Evolutionary conservation across 1,140 invertebrate species (phyloP).

Genomic region (Cydia pomonella): DNA sequence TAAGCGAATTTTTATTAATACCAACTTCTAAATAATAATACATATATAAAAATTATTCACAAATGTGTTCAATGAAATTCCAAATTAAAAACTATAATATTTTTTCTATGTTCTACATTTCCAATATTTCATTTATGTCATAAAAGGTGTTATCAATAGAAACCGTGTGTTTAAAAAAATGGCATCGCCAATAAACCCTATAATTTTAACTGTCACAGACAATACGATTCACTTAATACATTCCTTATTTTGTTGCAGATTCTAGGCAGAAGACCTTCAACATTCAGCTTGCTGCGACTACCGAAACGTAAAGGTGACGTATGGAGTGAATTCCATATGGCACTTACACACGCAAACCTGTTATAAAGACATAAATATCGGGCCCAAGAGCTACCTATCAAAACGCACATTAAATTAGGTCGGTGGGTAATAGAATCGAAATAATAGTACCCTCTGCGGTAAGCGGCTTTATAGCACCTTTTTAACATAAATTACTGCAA

Average conservation of each 20-base stretch:
- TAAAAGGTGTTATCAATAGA: too few species aligned
- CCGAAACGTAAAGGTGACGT: slow-evolving; percentile 38
- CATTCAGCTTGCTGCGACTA: background rate
- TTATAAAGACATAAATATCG: slow-evolving; percentile 69
- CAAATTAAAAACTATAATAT: too few species aligned
- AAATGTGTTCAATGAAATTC: too few species aligned
- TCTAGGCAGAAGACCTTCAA: slow-evolving; percentile 4
- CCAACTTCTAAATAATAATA: too few species aligned
- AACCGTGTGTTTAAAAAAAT: too few species aligned
- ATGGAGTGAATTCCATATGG: slow-evolving; percentile 47
- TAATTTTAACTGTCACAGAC: background rate
- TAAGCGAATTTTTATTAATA: too few species aligned
- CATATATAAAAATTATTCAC: too few species aligned
- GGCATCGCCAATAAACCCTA: too few species aligned
- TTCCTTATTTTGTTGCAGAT: slow-evolving; percentile 27
- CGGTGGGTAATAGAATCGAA: slow-evolving; percentile 29
- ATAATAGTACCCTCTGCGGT: slow-evolving; percentile 13
- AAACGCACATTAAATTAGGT: slow-evolving; percentile 46
- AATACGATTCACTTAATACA: background rate
- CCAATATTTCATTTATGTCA: too few species aligned
- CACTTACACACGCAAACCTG: slow-evolving; percentile 58
- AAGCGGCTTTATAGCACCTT: background rate
- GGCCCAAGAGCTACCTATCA: slow-evolving; percentile 41
- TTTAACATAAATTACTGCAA: slow-evolving; percentile 22
- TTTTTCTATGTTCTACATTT: too few species aligned